Percentiles rank a stretch among this genome's conserved stretches.
phyloP scores from a whole-genome alignment of 2,113 vertebrate species.

The Ammodytes dubius region DNA sequence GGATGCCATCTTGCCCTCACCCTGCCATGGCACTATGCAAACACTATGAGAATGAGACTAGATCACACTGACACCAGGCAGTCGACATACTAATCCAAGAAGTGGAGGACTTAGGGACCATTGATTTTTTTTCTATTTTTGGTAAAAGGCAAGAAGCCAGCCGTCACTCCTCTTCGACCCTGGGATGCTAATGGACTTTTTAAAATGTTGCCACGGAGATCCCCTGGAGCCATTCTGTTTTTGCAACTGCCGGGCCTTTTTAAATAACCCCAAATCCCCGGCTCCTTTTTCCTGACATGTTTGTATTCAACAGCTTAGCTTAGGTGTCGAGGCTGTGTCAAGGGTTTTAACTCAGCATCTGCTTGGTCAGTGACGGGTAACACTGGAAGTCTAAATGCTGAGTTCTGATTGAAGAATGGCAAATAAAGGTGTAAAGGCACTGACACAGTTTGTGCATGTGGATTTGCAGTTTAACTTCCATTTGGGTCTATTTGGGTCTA shows the following conservation, averaged over 20 bases:
- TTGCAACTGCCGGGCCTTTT: conserved; percentile 41
- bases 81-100: conserved; percentile 81
- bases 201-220: conserved; percentile 62
- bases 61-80: conserved; percentile 73
- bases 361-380: conserved; percentile 4
- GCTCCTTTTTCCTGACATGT: conserved; percentile 48
- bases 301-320: conserved; percentile 43
- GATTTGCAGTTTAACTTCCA: background rate
- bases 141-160: conserved; percentile 64
- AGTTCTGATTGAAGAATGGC: background rate
- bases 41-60: conserved; percentile 50
- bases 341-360: conserved; percentile 18
- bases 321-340: conserved; percentile 20
- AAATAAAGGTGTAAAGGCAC: background rate
- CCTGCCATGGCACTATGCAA: conserved; percentile 41
- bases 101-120: conserved; percentile 73
- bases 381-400: conserved; percentile 7
- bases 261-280: conserved; percentile 44
- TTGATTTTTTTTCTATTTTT: conserved; percentile 75
- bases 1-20: conserved; percentile 63
- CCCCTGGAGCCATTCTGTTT: conserved; percentile 46
- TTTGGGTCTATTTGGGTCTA: background rate
- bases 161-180: conserved; percentile 64
- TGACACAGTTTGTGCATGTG: background rate
- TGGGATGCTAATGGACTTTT: conserved; percentile 74